Evolutionary conservation across 2,797 vertebrate species (phyloP).

Genomic region (Masticophis lateralis): DNA sequence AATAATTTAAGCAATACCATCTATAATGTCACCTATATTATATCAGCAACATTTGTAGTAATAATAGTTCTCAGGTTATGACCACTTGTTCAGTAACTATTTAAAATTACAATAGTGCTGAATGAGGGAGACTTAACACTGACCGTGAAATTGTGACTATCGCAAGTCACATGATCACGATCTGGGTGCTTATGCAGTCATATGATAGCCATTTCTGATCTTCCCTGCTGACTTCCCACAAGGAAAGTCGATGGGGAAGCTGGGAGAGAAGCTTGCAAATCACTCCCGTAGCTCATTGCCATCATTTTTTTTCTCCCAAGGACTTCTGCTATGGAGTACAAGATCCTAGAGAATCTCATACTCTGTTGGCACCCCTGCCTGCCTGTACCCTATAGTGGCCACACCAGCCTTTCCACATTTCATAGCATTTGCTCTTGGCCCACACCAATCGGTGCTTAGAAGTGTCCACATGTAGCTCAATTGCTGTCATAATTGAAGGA

Average conservation of each 20-base stretch:
- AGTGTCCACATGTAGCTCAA: background rate
- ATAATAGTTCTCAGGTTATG: background rate
- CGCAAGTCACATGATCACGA: background rate
- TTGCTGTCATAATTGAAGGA: background rate
- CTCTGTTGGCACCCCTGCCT: background rate
- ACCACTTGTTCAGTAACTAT: background rate
- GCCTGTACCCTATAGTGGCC: background rate
- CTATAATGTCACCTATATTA: background rate
- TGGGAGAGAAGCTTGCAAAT: background rate
- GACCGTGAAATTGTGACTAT: background rate
- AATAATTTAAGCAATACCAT: background rate
- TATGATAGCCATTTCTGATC: background rate
- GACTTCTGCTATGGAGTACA: background rate
- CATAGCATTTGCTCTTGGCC: background rate
- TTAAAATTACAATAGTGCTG: background rate
- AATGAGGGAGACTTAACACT: background rate
- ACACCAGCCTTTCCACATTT: background rate
- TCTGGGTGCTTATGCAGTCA: background rate
- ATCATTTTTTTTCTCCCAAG: background rate
- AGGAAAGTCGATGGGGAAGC: background rate
- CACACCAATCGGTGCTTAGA: background rate
- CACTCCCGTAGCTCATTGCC: background rate
- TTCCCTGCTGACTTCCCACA: background rate
- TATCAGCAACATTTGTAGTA: background rate
- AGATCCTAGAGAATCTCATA: background rate